These are phyloP conservation scores for Nomada flava DNA, from an alignment of 2,888 invertebrate species.

Conservation along the genomic window DNA sequence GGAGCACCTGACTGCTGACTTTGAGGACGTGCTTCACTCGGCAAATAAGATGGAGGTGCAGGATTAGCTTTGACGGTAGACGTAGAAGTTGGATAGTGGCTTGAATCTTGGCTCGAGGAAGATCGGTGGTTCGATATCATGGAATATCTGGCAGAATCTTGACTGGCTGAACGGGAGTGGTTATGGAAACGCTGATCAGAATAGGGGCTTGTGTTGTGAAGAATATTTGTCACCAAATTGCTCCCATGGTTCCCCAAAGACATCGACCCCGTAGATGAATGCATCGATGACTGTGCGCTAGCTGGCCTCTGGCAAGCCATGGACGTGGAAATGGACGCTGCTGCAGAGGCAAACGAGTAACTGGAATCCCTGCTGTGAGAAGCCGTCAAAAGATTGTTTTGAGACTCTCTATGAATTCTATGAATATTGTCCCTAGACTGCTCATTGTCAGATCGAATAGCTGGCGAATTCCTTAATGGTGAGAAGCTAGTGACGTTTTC, in stretches of 20 bases:
- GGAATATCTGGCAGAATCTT: conserved; percentile 64
- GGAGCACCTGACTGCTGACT: conserved; percentile 90
- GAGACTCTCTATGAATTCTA: conserved; percentile 53
- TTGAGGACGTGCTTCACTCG: conserved; percentile 65
- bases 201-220: conserved; percentile 49
- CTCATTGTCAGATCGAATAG: conserved; percentile 67
- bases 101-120: conserved; percentile 68
- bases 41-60: conserved; percentile 58
- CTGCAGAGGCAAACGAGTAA: conserved; percentile 71
- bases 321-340: conserved; percentile 67
- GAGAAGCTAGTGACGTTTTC: conserved; percentile 80
- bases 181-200: conserved; percentile 52
- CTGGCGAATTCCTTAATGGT: conserved; percentile 73
- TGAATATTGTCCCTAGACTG: conserved; percentile 52
- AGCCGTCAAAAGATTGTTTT: conserved; percentile 48
- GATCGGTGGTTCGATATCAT: conserved; percentile 76
- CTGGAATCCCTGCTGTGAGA: conserved; percentile 79
- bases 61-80: conserved; percentile 60
- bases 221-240: conserved; percentile 24
- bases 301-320: conserved; percentile 73
- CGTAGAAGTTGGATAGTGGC: conserved; percentile 72
- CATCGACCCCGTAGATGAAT: conserved; percentile 54
- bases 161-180: conserved; percentile 76
- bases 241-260: conserved; percentile 53
- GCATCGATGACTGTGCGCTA: conserved; percentile 72